Conservation (phyloP, 2,113 vertebrate genomes). For the Corvus hawaiiensis region DNA sequence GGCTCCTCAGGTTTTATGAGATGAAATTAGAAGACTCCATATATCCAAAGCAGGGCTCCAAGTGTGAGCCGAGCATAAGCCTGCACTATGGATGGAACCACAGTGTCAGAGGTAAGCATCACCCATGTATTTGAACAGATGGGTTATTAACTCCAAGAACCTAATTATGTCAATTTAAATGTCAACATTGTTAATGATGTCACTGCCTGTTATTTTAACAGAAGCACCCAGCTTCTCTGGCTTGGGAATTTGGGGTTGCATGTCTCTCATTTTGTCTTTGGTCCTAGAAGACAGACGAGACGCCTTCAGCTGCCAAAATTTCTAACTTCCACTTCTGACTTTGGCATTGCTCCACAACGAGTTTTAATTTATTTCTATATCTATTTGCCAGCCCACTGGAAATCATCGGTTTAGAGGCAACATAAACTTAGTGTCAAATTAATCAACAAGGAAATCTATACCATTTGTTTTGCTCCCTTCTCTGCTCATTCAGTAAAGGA, state of each 20-base stretch:
- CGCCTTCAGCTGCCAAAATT: constrained; percentile 15
- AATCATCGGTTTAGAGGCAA: not conserved
- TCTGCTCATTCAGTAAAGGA: not conserved
- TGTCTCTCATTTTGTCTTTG: not conserved
- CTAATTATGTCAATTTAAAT: constrained; percentile 42
- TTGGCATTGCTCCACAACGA: not conserved
- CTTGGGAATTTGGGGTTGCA: not conserved
- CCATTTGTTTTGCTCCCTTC: not conserved
- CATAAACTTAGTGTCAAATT: constrained; percentile 13
- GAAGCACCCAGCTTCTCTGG: not conserved
- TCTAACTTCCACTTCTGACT: not conserved
- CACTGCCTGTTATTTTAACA: constrained; percentile 9
- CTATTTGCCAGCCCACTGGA: not conserved
- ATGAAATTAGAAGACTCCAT: not conserved
- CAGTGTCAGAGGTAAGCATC: not conserved
- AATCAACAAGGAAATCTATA: not conserved
- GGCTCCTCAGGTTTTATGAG: not conserved
- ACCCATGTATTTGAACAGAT: not conserved
- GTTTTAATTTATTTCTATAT: constrained; percentile 15
- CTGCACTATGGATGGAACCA: not conserved
- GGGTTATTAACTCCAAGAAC: constrained; percentile 30
- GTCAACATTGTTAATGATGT: constrained; percentile 21
- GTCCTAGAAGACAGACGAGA: not conserved
- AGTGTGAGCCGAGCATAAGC: not conserved
- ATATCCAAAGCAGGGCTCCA: not conserved